phyloP scores from a whole-genome alignment of 2,888 invertebrate genomes.

The Apotomis capreana region DNA sequence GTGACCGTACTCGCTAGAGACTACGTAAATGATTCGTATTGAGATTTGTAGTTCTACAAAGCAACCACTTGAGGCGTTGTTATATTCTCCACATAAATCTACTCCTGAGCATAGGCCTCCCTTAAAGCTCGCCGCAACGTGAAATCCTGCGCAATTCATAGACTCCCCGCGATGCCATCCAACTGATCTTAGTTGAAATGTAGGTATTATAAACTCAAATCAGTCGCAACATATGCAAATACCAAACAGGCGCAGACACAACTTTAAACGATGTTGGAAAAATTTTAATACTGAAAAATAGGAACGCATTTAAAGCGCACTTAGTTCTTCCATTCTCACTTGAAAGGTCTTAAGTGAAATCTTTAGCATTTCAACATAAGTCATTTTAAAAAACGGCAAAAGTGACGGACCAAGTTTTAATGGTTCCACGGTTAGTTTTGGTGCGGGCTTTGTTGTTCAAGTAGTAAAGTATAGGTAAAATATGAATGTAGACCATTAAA shows the following conservation, averaged over 20 bases:
- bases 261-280: slow-evolving; percentile 34
- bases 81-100: too few relatives aligned
- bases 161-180: too few relatives aligned
- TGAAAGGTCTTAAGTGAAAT: slow-evolving; percentile 6
- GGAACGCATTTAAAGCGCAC: slow-evolving; percentile 32
- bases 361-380: neutral
- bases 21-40: too few relatives aligned
- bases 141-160: too few relatives aligned
- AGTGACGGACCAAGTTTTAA: slow-evolving; percentile 55
- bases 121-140: too few relatives aligned
- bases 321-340: neutral
- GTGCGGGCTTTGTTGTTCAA: slow-evolving; percentile 51
- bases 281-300: slow-evolving; percentile 35
- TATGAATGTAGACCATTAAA: slow-evolving; percentile 10
- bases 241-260: slow-evolving; percentile 4
- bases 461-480: slow-evolving; percentile 19
- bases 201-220: neutral
- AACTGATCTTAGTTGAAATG: neutral
- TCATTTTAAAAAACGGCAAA: neutral
- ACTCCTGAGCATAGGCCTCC: too few relatives aligned
- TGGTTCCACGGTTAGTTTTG: slow-evolving; percentile 54
- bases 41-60: too few relatives aligned
- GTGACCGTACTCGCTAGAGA: too few relatives aligned
- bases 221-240: slow-evolving; percentile 1
- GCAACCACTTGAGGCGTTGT: too few relatives aligned